Evolutionary conservation across 2,113 vertebrate species (phyloP), one percentile per base, ranked within the genome.

Genomic region (Aramus guarauna): DNA sequence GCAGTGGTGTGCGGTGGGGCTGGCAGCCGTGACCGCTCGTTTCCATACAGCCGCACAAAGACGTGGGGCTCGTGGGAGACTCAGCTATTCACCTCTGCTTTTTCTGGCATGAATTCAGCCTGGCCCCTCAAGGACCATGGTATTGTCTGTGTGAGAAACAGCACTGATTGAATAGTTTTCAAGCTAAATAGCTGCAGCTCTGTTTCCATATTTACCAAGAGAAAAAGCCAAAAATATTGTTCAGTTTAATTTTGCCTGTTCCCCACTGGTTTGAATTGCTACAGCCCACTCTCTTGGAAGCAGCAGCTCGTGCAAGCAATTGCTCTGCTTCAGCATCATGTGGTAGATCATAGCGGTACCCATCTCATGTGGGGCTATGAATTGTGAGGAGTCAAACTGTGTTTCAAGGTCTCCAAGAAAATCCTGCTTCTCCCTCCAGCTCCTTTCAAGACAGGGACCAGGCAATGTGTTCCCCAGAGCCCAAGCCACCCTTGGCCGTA

Each of bases 21-120:
- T 58, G 67, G 66, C 75, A 83, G 76, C 62, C 0, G 0, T 24
- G 47, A 47, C 63, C 0, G 0, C 41, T 74, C 2, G 0, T 56
- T 92, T 56, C 41, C 86, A 41, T 17, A 13, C 22, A 15, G 50
- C n/a, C 4, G 0, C 29, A 75, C 56, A 55, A 14, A 78, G 82
- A n/a, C 1, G 0, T 11, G 47, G 34, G 19, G 32, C 37, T 94
- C 8, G 3, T 0, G 0, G 66, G 58, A 50, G 15, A 22, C 52
- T 48, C 29, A 1, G 59, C 76, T 77, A 45, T 86, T 88, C 87
- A 36, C 80, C 80, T 88, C 58, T 64, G 67, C 34, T 64, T 80
- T 26, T 75, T 50, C 67, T 74, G 92, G 76, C 5, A 0, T 53
- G 41, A 43, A 43, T 77, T 81, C 87, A 77, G 56, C 55, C 72